phyloP scores from a whole-genome alignment of 2,797 vertebrate genomes.

The Mastacembelus armatus region DNA sequence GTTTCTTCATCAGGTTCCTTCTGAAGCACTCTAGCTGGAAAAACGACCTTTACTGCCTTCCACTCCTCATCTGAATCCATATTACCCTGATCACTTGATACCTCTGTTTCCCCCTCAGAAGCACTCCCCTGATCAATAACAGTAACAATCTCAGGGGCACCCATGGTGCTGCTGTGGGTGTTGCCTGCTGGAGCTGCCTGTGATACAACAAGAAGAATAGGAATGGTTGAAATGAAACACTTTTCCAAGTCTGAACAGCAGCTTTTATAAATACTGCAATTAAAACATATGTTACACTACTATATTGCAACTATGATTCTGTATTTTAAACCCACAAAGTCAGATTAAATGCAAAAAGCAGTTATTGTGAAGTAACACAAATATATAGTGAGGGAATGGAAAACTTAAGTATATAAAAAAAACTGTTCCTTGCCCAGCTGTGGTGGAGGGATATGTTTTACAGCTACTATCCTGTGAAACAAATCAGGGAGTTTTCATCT shows the following conservation, averaged over 20 bases:
- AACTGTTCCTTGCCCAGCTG: too few relatives aligned
- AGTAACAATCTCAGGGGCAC: conserved; percentile 8
- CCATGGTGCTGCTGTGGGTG: not conserved
- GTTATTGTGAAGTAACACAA: not conserved
- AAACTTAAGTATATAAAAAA: too few relatives aligned
- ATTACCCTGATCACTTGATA: conserved; percentile 4
- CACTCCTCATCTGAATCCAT: conserved; percentile 40
- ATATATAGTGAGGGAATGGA: too few relatives aligned
- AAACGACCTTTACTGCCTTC: not conserved
- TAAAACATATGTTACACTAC: too few relatives aligned
- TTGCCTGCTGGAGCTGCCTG: conserved; percentile 14
- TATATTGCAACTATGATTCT: too few relatives aligned
- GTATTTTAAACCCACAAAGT: not conserved
- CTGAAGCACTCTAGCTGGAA: not conserved
- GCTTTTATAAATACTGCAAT: not conserved
- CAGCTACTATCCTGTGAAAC: too few relatives aligned
- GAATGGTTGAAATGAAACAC: not conserved
- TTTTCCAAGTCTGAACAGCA: not conserved
- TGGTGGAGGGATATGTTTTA: too few relatives aligned
- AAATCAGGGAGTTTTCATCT: too few relatives aligned
- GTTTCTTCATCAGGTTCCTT: not conserved
- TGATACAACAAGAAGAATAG: not conserved
- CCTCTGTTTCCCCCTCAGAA: not conserved
- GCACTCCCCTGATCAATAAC: conserved; percentile 22
- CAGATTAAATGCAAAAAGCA: not conserved